A percentile compares a stretch with the other conserved stretches of the same genome.
Evolutionary conservation across 2,797 vertebrate genomes (phyloP).

Genomic region (Acanthiza pusilla): DNA sequence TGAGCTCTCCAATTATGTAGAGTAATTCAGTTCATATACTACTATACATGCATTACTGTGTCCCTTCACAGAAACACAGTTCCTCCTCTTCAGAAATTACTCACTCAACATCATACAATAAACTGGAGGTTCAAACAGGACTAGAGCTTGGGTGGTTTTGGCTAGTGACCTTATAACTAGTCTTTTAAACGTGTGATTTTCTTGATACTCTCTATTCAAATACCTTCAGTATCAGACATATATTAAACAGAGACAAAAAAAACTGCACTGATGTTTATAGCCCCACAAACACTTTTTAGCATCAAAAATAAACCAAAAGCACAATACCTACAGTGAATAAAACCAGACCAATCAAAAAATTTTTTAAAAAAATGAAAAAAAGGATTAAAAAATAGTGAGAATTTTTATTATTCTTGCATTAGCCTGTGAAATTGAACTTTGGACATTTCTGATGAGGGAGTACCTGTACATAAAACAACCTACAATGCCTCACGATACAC

Average conservation of each 20-base stretch:
- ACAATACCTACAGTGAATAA: neutral
- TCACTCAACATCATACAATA: neutral
- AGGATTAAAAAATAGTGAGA: rapidly evolving
- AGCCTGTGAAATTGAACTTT: neutral
- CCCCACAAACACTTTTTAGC: neutral
- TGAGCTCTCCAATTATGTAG: neutral
- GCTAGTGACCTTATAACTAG: neutral
- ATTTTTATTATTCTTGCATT: neutral
- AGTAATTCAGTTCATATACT: neutral
- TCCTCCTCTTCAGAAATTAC: neutral
- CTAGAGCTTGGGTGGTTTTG: neutral
- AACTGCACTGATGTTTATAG: neutral
- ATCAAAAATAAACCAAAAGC: neutral
- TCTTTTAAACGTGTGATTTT: neutral
- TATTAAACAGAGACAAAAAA: neutral
- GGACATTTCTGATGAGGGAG: neutral
- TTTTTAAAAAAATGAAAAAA: neutral
- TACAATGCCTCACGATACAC: neutral
- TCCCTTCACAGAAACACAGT: neutral
- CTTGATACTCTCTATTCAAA: neutral
- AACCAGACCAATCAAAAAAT: neutral
- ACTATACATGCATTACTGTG: neutral
- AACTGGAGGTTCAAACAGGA: neutral
- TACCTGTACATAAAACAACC: neutral
- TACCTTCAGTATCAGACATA: neutral